phyloP scores from a whole-genome alignment of 2,888 invertebrate species.

The Nyleta sp. region DNA sequence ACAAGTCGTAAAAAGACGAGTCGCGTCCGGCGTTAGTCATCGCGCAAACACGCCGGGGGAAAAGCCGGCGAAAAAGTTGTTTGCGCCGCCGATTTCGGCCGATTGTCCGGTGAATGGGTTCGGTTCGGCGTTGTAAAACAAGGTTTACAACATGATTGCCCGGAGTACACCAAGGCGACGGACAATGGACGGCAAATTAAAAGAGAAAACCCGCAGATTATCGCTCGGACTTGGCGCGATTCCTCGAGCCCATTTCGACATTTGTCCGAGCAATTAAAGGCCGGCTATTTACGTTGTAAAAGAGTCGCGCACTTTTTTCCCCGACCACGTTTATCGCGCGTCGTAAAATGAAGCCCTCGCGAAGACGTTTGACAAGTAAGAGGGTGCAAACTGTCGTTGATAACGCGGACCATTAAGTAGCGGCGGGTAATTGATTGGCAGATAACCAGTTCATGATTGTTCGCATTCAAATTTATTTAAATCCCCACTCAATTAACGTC shows the following conservation, averaged over 20 bases:
- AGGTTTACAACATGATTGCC: constrained; percentile 43
- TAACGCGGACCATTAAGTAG: no score
- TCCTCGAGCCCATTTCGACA: neutral
- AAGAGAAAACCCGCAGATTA: constrained; percentile 19
- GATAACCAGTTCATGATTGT: constrained; percentile 25
- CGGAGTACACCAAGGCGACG: constrained; percentile 5
- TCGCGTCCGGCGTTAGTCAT: constrained; percentile 40
- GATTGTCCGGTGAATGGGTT: constrained; percentile 34
- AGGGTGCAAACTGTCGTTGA: no score
- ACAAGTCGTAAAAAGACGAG: constrained; percentile 13
- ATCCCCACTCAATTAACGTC: constrained; percentile 37
- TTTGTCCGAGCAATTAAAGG: no score
- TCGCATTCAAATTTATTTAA: constrained; percentile 32
- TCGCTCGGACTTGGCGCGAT: constrained; percentile 15
- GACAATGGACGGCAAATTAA: constrained; percentile 20
- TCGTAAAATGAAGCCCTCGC: no score
- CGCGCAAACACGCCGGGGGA: constrained; percentile 38
- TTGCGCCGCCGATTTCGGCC: constrained; percentile 42
- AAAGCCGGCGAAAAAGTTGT: constrained; percentile 45
- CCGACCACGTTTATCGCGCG: no score
- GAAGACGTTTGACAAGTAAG: no score
- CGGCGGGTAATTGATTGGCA: no score
- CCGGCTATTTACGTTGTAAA: no score
- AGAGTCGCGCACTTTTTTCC: no score
- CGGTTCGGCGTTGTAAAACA: constrained; percentile 43